Evolutionary conservation across 1,140 invertebrate genomes (phyloP).

Genomic region (Euwallacea similis): DNA sequence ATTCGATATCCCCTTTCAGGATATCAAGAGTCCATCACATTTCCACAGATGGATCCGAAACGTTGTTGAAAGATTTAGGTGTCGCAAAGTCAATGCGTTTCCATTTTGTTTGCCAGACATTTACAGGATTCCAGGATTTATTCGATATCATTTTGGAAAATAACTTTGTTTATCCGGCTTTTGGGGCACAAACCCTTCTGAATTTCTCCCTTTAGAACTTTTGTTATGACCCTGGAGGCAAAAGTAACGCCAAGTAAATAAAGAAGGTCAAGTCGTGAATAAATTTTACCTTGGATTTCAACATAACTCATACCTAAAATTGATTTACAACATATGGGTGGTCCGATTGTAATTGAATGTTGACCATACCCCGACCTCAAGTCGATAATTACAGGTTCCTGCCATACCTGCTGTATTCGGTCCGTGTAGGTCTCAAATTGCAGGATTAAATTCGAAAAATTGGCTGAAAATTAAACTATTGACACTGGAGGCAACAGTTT

Average conservation of each 20-base stretch:
- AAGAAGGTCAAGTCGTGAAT: neutral
- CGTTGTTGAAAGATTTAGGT: constrained; percentile 16
- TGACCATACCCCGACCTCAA: constrained; percentile 7
- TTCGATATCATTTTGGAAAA: constrained; percentile 31
- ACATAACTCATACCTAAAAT: constrained; percentile 10
- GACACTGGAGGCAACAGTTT: too few relatives aligned
- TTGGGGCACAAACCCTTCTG: constrained; percentile 11
- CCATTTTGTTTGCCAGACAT: constrained; percentile 25
- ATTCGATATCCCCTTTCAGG: constrained; percentile 7
- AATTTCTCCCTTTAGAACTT: neutral
- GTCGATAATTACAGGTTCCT: constrained; percentile 25
- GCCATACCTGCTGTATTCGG: constrained; percentile 13
- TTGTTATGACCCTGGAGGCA: too few relatives aligned
- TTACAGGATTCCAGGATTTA: constrained; percentile 23
- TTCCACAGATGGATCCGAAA: constrained; percentile 13
- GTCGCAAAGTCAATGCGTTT: constrained; percentile 19
- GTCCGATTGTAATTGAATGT: constrained; percentile 24
- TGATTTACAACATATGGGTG: constrained; percentile 27
- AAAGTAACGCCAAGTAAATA: neutral
- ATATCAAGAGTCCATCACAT: constrained; percentile 20
- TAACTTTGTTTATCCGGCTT: constrained; percentile 20
- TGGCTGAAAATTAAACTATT: too few relatives aligned
- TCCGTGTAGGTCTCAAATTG: too few relatives aligned
- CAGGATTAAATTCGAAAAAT: too few relatives aligned
- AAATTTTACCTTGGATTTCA: neutral